Base-by-base conservation (phyloP, 2,113 vertebrate species). In the Neopipo cinnamomea region DNA sequence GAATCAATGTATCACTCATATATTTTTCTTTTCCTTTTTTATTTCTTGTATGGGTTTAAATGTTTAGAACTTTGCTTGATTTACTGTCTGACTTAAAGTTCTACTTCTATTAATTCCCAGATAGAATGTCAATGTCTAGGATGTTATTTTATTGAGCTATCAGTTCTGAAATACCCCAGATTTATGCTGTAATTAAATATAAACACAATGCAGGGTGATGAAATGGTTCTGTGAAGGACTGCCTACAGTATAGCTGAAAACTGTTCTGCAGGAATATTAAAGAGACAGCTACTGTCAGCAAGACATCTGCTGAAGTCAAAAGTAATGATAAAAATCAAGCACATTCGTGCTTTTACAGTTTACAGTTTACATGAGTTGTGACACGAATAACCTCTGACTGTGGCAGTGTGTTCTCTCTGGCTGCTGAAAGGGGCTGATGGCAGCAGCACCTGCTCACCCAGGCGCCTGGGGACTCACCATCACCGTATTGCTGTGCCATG, bases 1-100 rank as follows among this genome's bases (percentile, higher is more conserved):
- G 12, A 4, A 14, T 31, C 44, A 56, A 41, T 21, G 20, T 44
- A 23, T 72, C 0, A 0, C 7, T 74, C 0, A 0, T 58, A 23
- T 22, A 11, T 6, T 12, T 27, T 63, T 67, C 58, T 19, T 30
- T 58, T 28, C 5, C 5, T 28, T 63, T 59, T 6, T 49, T 37
- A 1, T 46, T 91, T 84, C 9, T 66, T 94, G 84, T 85, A 49
- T 1, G 5, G 5, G 11, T 87, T 85, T 52, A n/a, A 80, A 59
- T n/a, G 5, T 67, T 91, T 74, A 67, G 25, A 83, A 71, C 3
- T 42, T 66, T 65, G 3, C 14, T 85, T 95, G 74, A 66, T 85
- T 84, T 85, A 53, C 42, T 82, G 13, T 27, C 53, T 68, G 19
- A 31, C 44, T 89, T 79, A 55, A 35, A 53, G 17, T 76, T 83